Evolutionary conservation across 2,113 vertebrate genomes (phyloP), one percentile per base, ranked within the genome.

Genomic region (Caranx melampygus): DNA sequence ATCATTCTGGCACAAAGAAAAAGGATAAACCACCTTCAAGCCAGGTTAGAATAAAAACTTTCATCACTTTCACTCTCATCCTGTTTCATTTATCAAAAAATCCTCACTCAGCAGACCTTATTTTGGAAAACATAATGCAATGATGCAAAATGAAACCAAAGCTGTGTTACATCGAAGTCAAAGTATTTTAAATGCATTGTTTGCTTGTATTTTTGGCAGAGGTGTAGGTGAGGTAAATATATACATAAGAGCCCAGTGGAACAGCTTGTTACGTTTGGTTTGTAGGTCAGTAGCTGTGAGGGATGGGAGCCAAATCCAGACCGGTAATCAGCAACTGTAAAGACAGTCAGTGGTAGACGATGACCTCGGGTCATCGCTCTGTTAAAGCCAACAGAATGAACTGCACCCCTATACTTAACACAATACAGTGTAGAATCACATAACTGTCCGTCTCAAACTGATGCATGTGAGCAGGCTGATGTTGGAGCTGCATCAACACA

Each of bases 1-100:
- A 79, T 72, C 90, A 87, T 18, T 76, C 84, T 10, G 81, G 84
- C 26, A 75, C 78, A 13, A 92, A 90, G 88, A 93, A 91, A 74
- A 93, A 92, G 49, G 91, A 91, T 63, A 93, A 93, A 78, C 57
- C 11, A 0, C 18, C 14, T 0, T 35, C 77, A 20, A 71, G 26
- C 59, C 90, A 89, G 91, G 93, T 92, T 12, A 65, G 70, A 58
- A 58, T 37, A 62, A 5, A 18, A 57, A 26, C 4, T 10, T 26
- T 66, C 26, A 35, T 14, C 44, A 2, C 2, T 5, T 13, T 62
- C 34, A 26, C 26, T 33, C 13, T 58, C 4, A 15, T 18, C 44
- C n/a, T 37, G 0, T 37, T 59, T 79, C 44, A 44, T 2, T 20
- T 14, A 55, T 26, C 47, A 20, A 55, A 33, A 37, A 14, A 26